These are phyloP conservation scores for Mormyrus iriodes DNA, from an alignment of 2,113 vertebrate species.

Conservation along the genomic window DNA sequence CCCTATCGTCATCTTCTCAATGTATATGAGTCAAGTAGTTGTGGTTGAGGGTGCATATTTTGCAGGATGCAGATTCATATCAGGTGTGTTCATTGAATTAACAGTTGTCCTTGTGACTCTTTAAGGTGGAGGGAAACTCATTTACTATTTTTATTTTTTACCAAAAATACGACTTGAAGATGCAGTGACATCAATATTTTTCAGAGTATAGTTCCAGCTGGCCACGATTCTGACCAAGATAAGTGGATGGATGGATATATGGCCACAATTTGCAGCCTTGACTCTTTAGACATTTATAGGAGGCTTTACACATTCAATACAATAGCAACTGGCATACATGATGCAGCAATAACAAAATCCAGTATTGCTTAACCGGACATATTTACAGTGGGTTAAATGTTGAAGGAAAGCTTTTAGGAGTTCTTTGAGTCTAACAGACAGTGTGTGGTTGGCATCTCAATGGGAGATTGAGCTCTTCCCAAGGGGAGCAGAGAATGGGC, in stretches of 20 bases:
- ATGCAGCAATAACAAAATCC: neutral
- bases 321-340: neutral
- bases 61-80: neutral
- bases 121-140: neutral
- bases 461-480: neutral
- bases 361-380: neutral
- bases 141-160: neutral
- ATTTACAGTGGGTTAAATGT: neutral
- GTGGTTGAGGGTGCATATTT: neutral
- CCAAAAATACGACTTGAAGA: neutral
- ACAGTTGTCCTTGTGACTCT: neutral
- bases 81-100: neutral
- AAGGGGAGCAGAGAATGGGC: neutral
- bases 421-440: neutral
- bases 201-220: too few species aligned
- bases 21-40: neutral
- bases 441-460: neutral
- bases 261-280: neutral
- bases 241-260: neutral
- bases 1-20: slow-evolving; percentile 4
- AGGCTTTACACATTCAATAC: neutral
- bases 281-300: neutral
- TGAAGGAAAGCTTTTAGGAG: neutral
- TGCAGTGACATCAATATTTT: neutral
- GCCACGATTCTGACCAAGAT: neutral